Percentiles rank a stretch among this genome's conserved stretches.
phyloP scores from a whole-genome alignment of 1,140 invertebrate genomes.

The Metopolophium dirhodum region DNA sequence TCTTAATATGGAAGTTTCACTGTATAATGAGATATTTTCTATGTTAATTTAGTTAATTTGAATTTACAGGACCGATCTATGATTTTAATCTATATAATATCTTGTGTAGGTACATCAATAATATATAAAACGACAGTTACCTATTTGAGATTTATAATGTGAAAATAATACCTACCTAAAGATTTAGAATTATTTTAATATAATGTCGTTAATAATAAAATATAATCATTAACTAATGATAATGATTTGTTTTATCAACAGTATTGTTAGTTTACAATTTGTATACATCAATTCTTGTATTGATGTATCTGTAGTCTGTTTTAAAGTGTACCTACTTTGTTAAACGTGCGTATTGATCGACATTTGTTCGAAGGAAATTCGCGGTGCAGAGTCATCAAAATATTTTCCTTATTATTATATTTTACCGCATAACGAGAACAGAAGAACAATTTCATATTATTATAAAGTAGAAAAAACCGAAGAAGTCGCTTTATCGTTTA shows the following conservation, averaged over 20 bases:
- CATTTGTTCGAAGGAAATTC: not conserved
- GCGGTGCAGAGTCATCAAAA: not conserved
- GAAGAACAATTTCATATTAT: not conserved
- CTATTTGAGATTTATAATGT: not conserved
- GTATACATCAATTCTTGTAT: not conserved
- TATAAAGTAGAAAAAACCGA: not conserved
- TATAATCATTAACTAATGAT: not conserved
- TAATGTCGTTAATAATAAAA: not conserved
- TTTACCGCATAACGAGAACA: not conserved
- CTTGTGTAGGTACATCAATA: too few species aligned
- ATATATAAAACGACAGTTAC: not conserved
- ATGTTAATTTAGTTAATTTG: too few species aligned
- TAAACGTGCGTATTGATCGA: not conserved
- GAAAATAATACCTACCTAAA: not conserved
- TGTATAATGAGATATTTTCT: too few species aligned
- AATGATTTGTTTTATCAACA: not conserved
- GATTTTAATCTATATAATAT: too few species aligned
- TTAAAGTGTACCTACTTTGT: not conserved
- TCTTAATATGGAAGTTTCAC: too few species aligned
- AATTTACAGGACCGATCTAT: too few species aligned
- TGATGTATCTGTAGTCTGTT: not conserved
- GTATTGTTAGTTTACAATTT: not conserved
- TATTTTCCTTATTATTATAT: not conserved
- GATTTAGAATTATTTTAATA: not conserved
- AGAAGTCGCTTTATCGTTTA: not conserved